Evolutionary conservation across 1,140 invertebrate species (phyloP).

Genomic region (Paraescarpia echinospica): DNA sequence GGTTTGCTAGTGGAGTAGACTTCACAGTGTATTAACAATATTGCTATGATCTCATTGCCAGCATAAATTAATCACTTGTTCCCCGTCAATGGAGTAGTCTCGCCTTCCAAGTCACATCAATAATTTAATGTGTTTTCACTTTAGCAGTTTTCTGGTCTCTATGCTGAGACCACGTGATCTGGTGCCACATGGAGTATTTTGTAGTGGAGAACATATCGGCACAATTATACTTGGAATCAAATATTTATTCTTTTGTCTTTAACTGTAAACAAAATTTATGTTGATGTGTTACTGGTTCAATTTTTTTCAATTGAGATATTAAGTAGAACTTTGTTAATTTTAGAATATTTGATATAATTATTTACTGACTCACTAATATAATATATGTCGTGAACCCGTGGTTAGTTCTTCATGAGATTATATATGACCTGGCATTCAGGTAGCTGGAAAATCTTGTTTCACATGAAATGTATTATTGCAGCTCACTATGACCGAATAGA

Average conservation of each 20-base stretch:
- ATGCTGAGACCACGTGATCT: neutral
- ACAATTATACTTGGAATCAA: too few relatives aligned
- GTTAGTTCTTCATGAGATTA: neutral
- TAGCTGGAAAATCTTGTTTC: neutral
- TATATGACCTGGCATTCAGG: neutral
- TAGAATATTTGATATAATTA: neutral
- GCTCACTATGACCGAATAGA: neutral
- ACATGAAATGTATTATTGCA: neutral
- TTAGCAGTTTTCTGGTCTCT: neutral
- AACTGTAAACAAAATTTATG: neutral
- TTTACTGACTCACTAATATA: too few relatives aligned
- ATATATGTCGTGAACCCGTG: too few relatives aligned
- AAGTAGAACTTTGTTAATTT: neutral
- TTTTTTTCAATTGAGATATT: neutral
- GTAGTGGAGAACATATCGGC: neutral
- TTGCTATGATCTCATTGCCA: neutral
- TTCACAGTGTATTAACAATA: neutral
- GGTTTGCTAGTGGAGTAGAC: neutral
- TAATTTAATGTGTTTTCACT: neutral
- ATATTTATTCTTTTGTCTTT: neutral
- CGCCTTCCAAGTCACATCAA: neutral
- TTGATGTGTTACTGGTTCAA: neutral
- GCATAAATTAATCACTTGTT: neutral
- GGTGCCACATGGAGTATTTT: neutral
- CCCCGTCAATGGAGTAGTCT: neutral